A percentile compares a stretch with the other conserved stretches of the same genome.
phyloP scores from a whole-genome alignment of 2,888 invertebrate genomes.

The Fabriciana adippe region DNA sequence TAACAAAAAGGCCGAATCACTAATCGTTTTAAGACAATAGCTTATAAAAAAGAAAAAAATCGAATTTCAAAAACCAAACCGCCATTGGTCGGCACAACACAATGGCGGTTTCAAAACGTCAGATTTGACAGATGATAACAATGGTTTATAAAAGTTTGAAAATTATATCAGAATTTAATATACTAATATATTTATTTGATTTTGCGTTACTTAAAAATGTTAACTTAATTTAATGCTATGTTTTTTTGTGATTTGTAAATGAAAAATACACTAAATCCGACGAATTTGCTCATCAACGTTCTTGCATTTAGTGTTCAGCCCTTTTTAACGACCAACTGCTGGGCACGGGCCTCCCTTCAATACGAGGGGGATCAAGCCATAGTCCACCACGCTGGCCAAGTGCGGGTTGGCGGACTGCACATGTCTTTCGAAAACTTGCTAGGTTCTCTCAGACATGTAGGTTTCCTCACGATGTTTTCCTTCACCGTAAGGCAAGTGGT shows the following conservation, averaged over 20 bases:
- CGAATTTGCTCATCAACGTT: too few species aligned
- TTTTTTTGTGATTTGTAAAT: neutral
- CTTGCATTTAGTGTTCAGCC: too few species aligned
- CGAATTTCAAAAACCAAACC: constrained; percentile 61
- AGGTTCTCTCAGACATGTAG: too few species aligned
- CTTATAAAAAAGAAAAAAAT: constrained; percentile 63
- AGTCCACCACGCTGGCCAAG: too few species aligned
- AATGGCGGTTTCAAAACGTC: constrained; percentile 68
- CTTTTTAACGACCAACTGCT: too few species aligned
- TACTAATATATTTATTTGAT: constrained; percentile 7
- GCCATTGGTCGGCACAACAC: constrained; percentile 61
- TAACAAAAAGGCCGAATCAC: constrained; percentile 17
- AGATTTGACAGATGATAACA: constrained; percentile 71
- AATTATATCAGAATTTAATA: constrained; percentile 1
- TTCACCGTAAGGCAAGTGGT: too few species aligned
- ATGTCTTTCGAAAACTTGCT: too few species aligned
- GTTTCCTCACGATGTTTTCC: too few species aligned
- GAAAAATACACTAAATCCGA: too few species aligned
- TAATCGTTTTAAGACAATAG: constrained; percentile 54
- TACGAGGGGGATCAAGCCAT: too few species aligned
- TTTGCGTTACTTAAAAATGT: neutral
- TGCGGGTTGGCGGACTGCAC: too few species aligned
- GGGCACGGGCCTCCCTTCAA: too few species aligned
- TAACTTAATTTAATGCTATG: neutral
- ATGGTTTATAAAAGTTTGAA: constrained; percentile 16